Evolutionary conservation across 1,140 invertebrate genomes (phyloP).

Genomic region (Ips typographus): DNA sequence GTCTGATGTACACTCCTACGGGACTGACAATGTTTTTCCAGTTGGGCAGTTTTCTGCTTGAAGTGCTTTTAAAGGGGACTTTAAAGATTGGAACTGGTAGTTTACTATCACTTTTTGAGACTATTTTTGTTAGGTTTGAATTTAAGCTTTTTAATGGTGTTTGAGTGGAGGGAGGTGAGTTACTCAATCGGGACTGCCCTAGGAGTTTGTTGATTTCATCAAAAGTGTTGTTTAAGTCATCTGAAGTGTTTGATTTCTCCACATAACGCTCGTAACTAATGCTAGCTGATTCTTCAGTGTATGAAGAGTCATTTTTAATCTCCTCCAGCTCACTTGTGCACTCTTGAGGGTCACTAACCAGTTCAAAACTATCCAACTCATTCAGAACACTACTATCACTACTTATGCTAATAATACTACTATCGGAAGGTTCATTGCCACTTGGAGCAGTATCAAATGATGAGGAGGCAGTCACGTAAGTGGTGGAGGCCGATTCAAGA

Average conservation of each 20-base stretch:
- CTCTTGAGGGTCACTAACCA: not conserved
- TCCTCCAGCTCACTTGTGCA: not conserved
- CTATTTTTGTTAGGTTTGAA: not conserved
- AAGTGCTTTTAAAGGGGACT: not conserved
- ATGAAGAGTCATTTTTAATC: not conserved
- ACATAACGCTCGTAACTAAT: not conserved
- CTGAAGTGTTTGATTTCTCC: not conserved
- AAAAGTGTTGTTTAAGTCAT: constrained; percentile 2
- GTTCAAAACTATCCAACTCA: not conserved
- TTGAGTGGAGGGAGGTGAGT: not conserved
- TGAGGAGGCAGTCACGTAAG: not conserved
- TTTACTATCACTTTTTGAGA: not conserved
- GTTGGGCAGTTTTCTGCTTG: not conserved
- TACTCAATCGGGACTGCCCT: not conserved
- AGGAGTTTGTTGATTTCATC: not conserved
- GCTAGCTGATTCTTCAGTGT: not conserved
- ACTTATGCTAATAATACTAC: not conserved
- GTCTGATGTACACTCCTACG: not conserved
- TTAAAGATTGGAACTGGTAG: not conserved
- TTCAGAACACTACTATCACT: not conserved
- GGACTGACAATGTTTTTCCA: not conserved
- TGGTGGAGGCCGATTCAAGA: not conserved
- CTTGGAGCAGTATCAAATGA: not conserved
- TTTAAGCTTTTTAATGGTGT: not conserved
- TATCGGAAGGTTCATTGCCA: not conserved